A percentile compares a stretch with the other conserved stretches of the same genome.
Conservation (phyloP, 2,888 invertebrate genomes). For the Papilio gigon region DNA sequence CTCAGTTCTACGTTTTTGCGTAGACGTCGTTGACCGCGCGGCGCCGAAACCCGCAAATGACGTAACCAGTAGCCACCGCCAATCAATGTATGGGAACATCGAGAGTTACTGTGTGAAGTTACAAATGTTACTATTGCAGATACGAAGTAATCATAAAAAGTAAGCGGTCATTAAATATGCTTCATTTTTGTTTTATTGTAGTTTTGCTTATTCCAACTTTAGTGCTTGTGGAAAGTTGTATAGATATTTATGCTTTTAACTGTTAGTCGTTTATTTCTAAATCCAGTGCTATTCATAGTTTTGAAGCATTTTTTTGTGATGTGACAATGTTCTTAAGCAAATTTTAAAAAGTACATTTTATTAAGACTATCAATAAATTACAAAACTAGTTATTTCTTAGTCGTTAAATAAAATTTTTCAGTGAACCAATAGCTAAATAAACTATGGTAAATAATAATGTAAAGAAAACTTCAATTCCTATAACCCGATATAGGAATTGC, state of each 20-base stretch:
- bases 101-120: conserved; percentile 1
- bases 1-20: not conserved
- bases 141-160: not conserved
- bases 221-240: not conserved
- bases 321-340: no score
- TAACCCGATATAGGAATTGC: not conserved
- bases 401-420: no score
- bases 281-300: not conserved
- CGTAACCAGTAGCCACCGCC: conserved; percentile 9
- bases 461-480: no score
- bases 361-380: not conserved
- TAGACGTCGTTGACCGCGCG: not conserved
- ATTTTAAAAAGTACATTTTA: no score
- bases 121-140: not conserved
- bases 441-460: no score
- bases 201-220: not conserved
- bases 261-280: not conserved
- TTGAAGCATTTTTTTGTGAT: no score
- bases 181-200: conserved; percentile 5
- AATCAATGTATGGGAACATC: conserved; percentile 7
- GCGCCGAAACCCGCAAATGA: conserved; percentile 17
- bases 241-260: not conserved
- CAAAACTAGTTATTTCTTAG: not conserved
- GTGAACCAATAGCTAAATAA: no score
- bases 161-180: conserved; percentile 13